Conservation (phyloP, 2,113 vertebrate genomes). For the Chiloscyllium plagiosum region DNA sequence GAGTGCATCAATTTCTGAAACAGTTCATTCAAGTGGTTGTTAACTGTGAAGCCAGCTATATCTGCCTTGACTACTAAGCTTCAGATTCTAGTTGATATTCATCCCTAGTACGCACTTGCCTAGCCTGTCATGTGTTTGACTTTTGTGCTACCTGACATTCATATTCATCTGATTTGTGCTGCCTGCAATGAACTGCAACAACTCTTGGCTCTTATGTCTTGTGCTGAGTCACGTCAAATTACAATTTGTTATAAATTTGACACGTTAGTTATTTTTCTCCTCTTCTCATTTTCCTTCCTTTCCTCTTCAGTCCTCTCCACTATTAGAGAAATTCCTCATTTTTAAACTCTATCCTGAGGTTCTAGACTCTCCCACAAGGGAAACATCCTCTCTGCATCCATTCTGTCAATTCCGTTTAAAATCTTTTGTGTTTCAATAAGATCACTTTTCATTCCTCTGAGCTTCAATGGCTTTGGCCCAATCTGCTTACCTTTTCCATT, state of each 20-base stretch:
- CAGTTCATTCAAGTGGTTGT: neutral
- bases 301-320: neutral
- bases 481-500: too few species aligned
- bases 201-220: neutral
- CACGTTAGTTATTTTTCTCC: neutral
- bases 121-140: constrained; percentile 3
- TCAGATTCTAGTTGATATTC: constrained; percentile 27
- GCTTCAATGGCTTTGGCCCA: too few species aligned
- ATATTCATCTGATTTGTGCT: constrained; percentile 19
- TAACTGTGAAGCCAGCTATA: constrained; percentile 16
- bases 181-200: neutral
- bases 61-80: constrained; percentile 2
- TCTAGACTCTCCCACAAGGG: too few species aligned
- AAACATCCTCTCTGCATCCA: too few species aligned
- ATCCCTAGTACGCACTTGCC: constrained; percentile 3
- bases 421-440: too few species aligned
- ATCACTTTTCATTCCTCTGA: too few species aligned
- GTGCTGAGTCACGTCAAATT: neutral
- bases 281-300: neutral
- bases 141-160: constrained; percentile 15
- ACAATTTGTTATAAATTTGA: neutral
- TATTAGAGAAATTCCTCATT: too few species aligned
- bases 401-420: too few species aligned
- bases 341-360: too few species aligned
- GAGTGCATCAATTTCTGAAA: neutral